Evolutionary conservation across 2,113 vertebrate genomes (phyloP).

Genomic region (Climacteris rufus): DNA sequence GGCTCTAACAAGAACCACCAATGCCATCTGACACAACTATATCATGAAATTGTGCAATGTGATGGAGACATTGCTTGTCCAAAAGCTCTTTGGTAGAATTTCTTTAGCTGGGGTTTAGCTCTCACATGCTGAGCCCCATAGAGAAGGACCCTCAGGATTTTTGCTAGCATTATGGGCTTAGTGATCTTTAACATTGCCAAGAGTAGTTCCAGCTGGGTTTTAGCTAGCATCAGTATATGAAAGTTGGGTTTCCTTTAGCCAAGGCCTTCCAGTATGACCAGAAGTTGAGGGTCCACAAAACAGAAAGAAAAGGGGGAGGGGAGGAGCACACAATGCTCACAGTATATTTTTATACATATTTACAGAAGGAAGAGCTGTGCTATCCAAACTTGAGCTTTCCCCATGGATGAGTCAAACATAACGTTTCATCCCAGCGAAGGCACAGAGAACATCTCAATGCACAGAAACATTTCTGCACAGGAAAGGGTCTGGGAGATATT

Average conservation of each 20-base stretch:
- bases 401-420: slow-evolving; percentile 67
- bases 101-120: not conserved
- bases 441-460: slow-evolving; percentile 50
- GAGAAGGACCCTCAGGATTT: not conserved
- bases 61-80: not conserved
- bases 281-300: not conserved
- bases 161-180: not conserved
- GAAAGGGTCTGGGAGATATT: slow-evolving; percentile 39
- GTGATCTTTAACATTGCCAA: not conserved
- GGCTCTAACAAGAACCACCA: not conserved
- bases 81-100: not conserved
- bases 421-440: slow-evolving; percentile 34
- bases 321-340: slow-evolving; percentile 56
- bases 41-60: not conserved
- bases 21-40: not conserved
- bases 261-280: not conserved
- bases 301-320: slow-evolving; percentile 31
- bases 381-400: slow-evolving; percentile 42
- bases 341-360: slow-evolving; percentile 56
- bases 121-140: not conserved
- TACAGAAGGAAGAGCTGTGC: slow-evolving; percentile 61
- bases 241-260: not conserved
- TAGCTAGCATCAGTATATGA: not conserved
- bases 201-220: not conserved
- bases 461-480: slow-evolving; percentile 55